Base-by-base conservation (phyloP, 2,113 vertebrate genomes). In the Eptatretus burgeri region DNA sequence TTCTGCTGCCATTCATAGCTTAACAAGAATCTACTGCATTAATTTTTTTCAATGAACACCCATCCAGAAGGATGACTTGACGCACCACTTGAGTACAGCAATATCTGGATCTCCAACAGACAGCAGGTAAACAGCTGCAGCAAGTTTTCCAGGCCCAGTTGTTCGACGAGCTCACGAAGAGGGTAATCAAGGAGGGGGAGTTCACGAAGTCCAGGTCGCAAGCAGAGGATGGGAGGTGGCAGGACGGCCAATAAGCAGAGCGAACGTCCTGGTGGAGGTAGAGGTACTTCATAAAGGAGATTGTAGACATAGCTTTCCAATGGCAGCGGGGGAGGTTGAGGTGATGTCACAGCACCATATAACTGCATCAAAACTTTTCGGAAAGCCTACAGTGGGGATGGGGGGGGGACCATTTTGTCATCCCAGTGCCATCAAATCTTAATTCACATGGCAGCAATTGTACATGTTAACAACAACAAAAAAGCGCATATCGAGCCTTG, bases 241-340 rank as follows among this genome's bases (percentile, higher is more conserved):
- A 88, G 89, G 52, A 96, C 86, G 1, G 85, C 85, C 0, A 89
- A 84, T 69, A 98, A 98, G 69, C 84, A 83, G 52, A 98, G 76
- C 0, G 91, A 94, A 66, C 85, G 78, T 3, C 91, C 91, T 0
- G 86, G 85, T 1, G 91, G 82, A 0, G 87, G 91, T 63, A 94
- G 74, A 1, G 89, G 91, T 51, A 98, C 91, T 73, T 98, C 91
- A 0, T 86, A 96, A 62, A 98, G 82, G 68, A 98, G 77, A 65
- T 98, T 98, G 70, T 96, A 81, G 71, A 98, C 79, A 70, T 98
- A 98, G 75, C 91, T 98, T 69, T 98, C 91, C 63, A 98, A 73
- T 1, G 91, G 87, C 18, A 98, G 74, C 1, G 91, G 89, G 0
- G 91, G 89, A 0, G 91, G 83, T 62, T 81, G 79, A 66, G 76